Conservation (phyloP, 2,113 vertebrate species). For the Menidia beryllina region DNA sequence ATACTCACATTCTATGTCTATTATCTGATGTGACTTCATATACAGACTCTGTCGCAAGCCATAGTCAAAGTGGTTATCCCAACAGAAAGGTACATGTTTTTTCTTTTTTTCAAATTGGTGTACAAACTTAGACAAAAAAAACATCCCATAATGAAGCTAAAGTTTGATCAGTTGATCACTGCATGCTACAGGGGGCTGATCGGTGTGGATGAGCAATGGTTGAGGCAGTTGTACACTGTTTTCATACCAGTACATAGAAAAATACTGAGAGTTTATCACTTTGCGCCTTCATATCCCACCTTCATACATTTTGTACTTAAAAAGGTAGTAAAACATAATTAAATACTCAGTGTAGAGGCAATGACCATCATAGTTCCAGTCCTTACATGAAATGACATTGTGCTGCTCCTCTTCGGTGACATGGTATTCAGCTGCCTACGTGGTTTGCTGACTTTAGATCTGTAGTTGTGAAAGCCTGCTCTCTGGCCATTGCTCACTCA, state of each 20-base stretch:
- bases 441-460: constrained; percentile 40
- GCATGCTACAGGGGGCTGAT: constrained; percentile 84
- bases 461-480: constrained; percentile 45
- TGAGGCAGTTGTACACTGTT: constrained; percentile 53
- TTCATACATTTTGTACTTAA: constrained; percentile 46
- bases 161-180: constrained; percentile 80
- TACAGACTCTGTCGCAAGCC: constrained; percentile 99
- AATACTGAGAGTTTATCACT: constrained; percentile 37
- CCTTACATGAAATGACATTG: constrained; percentile 45
- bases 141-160: constrained; percentile 90
- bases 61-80: constrained; percentile 99
- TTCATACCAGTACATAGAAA: constrained; percentile 43
- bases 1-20: constrained; percentile 99
- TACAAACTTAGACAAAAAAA: constrained; percentile 90
- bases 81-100: constrained; percentile 99
- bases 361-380: constrained; percentile 41
- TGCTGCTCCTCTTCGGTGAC: constrained; percentile 38
- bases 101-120: constrained; percentile 98
- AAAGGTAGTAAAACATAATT: constrained; percentile 38
- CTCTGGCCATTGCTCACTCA: constrained; percentile 82
- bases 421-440: constrained; percentile 39
- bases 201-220: constrained; percentile 98
- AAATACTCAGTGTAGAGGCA: constrained; percentile 28
- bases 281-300: constrained; percentile 42
- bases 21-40: constrained; percentile 99